A percentile compares a stretch with the other conserved stretches of the same genome.
These are phyloP conservation scores for Rotaria sp. DNA, from an alignment of 2,888 invertebrate genomes.

Conservation along the genomic window DNA sequence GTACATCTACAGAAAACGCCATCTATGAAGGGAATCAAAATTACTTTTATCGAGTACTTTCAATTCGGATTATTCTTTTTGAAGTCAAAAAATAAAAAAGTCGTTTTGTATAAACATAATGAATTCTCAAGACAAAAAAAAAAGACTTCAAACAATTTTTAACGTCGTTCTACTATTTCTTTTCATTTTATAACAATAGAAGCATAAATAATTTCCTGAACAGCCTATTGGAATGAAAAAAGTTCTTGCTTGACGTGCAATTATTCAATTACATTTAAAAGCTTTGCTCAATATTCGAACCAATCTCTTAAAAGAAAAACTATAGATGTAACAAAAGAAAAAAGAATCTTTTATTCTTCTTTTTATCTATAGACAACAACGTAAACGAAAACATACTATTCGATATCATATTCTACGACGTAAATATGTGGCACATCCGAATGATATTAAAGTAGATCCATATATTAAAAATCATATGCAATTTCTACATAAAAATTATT, in stretches of 20 bases:
- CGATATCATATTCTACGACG: background rate
- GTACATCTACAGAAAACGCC: no score
- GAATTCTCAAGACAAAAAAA: no score
- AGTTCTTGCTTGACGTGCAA: background rate
- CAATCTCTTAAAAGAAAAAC: no score
- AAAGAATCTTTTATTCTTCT: background rate
- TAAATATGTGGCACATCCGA: background rate
- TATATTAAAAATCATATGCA: constrained; percentile 6
- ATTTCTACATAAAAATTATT: background rate
- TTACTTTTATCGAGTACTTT: no score
- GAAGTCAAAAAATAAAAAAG: no score
- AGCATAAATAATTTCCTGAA: background rate
- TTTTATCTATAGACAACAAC: background rate
- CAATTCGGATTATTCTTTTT: no score
- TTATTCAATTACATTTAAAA: background rate
- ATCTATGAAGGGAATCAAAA: no score
- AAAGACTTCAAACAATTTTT: no score
- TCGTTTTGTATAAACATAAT: no score
- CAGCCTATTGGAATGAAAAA: no score
- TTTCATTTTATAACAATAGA: background rate
- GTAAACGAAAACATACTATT: background rate
- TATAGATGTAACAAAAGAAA: no score
- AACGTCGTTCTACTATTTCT: no score
- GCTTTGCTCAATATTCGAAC: background rate
- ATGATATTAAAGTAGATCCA: background rate